phyloP scores from a whole-genome alignment of 2,113 vertebrate genomes.

The Malurus cyaneus region DNA sequence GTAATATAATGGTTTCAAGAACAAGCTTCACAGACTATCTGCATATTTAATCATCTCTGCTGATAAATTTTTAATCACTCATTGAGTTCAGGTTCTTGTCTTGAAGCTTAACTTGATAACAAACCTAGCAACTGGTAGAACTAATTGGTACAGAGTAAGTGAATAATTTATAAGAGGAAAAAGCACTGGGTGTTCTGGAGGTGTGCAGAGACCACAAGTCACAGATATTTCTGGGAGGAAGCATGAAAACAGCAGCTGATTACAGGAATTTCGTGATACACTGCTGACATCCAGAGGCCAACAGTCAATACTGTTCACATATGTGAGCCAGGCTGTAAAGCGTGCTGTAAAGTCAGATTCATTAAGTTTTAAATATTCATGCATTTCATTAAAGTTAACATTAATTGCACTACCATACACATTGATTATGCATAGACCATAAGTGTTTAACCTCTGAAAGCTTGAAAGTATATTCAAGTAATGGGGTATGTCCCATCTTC shows the following conservation, averaged over 20 bases:
- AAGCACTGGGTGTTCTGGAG: constrained; percentile 70
- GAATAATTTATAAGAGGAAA: constrained; percentile 83
- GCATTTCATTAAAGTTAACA: constrained; percentile 65
- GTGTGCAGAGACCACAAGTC: constrained; percentile 65
- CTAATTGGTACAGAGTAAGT: constrained; percentile 83
- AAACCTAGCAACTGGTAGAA: constrained; percentile 83
- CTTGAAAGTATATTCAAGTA: constrained; percentile 50
- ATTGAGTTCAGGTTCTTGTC: constrained; percentile 81
- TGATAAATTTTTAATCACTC: constrained; percentile 85
- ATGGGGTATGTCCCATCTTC: constrained; percentile 22
- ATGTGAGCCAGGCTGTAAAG: constrained; percentile 2
- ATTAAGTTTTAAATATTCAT: constrained; percentile 63
- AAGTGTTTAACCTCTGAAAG: constrained; percentile 65
- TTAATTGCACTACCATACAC: constrained; percentile 51
- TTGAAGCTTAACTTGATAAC: constrained; percentile 84
- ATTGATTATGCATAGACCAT: constrained; percentile 57
- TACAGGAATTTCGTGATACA: constrained; percentile 51
- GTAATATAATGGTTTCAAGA: constrained; percentile 83
- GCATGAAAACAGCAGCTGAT: constrained; percentile 18
- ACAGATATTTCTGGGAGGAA: constrained; percentile 68
- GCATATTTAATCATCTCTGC: constrained; percentile 82
- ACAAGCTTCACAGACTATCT: constrained; percentile 81
- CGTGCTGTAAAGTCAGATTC: constrained; percentile 17
- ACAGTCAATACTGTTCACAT: constrained; percentile 50
- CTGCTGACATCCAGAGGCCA: constrained; percentile 83